These are phyloP conservation scores for Acanthococcus lagerstroemiae DNA, from an alignment of 2,888 invertebrate species.

Conservation along the genomic window DNA sequence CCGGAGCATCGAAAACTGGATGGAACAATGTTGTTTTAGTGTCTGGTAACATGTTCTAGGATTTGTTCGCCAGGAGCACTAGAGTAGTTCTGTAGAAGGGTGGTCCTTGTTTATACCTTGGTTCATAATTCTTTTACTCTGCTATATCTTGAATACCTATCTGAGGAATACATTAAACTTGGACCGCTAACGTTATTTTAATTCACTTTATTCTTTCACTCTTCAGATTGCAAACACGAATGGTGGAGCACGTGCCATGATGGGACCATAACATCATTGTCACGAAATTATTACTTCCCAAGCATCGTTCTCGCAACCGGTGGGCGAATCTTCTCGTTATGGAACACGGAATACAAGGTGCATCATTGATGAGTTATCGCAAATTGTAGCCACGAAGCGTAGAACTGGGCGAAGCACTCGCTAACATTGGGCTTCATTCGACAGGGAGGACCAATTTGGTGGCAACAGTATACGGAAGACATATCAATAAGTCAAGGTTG, in stretches of 20 bases:
- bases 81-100: no score
- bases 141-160: no score
- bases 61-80: no score
- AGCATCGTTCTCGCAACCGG: slow-evolving; percentile 35
- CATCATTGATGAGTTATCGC: neutral
- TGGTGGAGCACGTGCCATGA: slow-evolving; percentile 35
- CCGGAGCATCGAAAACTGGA: no score
- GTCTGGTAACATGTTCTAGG: no score
- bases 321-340: slow-evolving; percentile 36
- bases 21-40: no score
- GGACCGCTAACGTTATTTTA: no score
- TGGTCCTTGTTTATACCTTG: no score
- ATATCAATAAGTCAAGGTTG: neutral
- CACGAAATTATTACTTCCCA: slow-evolving; percentile 34
- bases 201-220: no score
- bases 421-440: neutral
- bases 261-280: slow-evolving; percentile 35
- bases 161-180: no score
- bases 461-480: neutral
- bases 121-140: no score
- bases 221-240: slow-evolving; percentile 14
- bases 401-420: neutral
- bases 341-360: slow-evolving; percentile 35
- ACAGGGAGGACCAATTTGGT: slow-evolving; percentile 24
- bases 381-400: neutral